Conservation (phyloP, 2,888 invertebrate species). For the Sminthurides aquaticus region DNA sequence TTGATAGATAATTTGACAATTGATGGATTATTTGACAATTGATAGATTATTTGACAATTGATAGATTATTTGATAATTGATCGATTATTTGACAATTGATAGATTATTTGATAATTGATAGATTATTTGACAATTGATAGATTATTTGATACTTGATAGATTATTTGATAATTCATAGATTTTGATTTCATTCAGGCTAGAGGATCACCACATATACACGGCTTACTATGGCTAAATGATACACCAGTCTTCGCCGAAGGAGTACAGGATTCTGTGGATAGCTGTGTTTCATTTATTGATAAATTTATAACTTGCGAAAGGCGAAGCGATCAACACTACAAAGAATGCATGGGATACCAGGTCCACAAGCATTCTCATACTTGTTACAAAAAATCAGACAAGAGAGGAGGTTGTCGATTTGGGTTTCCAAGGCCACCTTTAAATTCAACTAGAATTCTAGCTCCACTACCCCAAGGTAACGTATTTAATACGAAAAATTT, state of each 20-base stretch:
- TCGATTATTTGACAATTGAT: too few species aligned
- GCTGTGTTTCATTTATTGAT: conserved; percentile 20
- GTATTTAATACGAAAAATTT: not conserved
- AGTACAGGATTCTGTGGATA: not conserved
- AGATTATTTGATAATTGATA: too few species aligned
- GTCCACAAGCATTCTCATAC: conserved; percentile 20
- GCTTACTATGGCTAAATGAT: conserved; percentile 22
- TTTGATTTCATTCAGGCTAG: too few species aligned
- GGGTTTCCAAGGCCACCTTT: conserved; percentile 10
- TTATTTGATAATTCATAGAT: too few species aligned
- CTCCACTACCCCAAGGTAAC: not conserved
- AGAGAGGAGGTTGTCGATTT: conserved; percentile 5
- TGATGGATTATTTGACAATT: too few species aligned
- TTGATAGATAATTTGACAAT: too few species aligned
- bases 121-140: too few species aligned
- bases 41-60: too few species aligned
- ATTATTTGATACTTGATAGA: too few species aligned
- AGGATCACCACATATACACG: conserved; percentile 23
- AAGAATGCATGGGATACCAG: conserved; percentile 18
- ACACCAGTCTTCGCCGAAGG: conserved; percentile 18
- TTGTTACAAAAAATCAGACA: conserved; percentile 14
- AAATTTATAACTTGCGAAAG: conserved; percentile 22
- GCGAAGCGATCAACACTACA: not conserved
- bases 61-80: too few species aligned
- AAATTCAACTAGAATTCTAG: not conserved